Evolutionary conservation across 2,888 invertebrate genomes (phyloP).

Genomic region (Rhaphigaster nebulosa): DNA sequence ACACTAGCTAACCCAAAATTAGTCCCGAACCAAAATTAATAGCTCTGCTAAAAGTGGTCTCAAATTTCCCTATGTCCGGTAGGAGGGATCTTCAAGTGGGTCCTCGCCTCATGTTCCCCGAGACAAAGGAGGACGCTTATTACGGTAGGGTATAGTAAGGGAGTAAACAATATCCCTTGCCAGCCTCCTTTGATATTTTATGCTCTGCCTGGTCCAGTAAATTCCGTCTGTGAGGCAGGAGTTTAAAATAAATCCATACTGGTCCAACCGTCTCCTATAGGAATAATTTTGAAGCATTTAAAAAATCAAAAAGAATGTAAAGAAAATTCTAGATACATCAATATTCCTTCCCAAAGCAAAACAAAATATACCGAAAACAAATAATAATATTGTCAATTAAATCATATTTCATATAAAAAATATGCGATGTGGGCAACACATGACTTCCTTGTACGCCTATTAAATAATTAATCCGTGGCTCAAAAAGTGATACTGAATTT

Average conservation of each 20-base stretch:
- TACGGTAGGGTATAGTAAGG: not conserved
- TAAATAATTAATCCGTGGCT: no score
- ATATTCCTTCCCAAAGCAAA: not conserved
- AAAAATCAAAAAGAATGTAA: not conserved
- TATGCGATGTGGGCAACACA: no score
- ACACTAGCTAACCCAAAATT: not conserved
- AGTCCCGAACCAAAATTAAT: not conserved
- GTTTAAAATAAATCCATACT: not conserved
- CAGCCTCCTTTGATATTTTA: slow-evolving; percentile 42
- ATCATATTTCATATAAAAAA: no score
- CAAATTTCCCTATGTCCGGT: not conserved
- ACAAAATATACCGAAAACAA: no score
- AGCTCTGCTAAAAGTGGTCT: not conserved
- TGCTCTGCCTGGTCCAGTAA: slow-evolving; percentile 6
- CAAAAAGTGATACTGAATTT: no score
- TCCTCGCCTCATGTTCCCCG: not conserved
- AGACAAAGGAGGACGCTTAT: slow-evolving; percentile 30
- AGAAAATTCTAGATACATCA: not conserved
- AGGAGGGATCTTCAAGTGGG: slow-evolving; percentile 7
- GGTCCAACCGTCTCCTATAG: not conserved
- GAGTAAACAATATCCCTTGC: slow-evolving; percentile 26
- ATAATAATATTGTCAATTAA: no score
- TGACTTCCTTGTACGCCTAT: no score
- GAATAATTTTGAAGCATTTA: not conserved
- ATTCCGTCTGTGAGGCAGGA: not conserved